Evolutionary conservation across 1,140 invertebrate species (phyloP), one percentile per base, ranked within the genome.

Genomic region (Brachystomella parvula): DNA sequence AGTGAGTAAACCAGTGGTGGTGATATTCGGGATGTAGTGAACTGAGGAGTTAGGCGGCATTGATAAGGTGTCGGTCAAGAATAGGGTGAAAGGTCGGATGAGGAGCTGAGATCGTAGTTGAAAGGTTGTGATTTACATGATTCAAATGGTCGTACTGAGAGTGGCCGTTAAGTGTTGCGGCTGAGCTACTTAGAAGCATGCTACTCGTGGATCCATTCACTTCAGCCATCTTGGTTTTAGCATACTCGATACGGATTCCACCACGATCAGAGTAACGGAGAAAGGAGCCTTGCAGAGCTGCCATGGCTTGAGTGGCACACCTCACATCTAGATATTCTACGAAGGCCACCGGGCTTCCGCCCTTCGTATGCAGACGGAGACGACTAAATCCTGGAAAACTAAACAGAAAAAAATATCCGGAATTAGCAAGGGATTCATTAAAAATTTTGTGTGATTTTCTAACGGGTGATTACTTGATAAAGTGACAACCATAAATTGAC

Each of bases 181-280:
- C 60, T 62, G 68, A 60, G 28, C 56, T 69, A 31, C 68, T 59
- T 19, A 70, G 49, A 47, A 72, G 65, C 62, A 72, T 69, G 64
- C 71, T 72, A 61, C 62, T 72, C 3, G 15, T 47, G 32, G 63
- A 56, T 47, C 69, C 69, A 56, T 71, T 71, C 63, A 69, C 68
- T 82, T 92, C 89, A 68, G 84, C 84, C 94, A 97, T 96, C 86
- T 96, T 96, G 81, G 89, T 94, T 83, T 94, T 94, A 78, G 94
- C 94, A 84, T 93, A 97, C 85, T 98, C 95, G 79, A 97, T 95
- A 79, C 94, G 87, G 79, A 98, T 95, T 77, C 93, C 91, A 75
- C 92, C 92, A 73, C 90, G 86, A 78, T 96, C 94, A 67, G 92
- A 96, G 78, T 92, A 94, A 76, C 93, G 85, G 71, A 97, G 86